Conservation (phyloP, 2,797 vertebrate genomes). For the Sphenopsis melanotis region DNA sequence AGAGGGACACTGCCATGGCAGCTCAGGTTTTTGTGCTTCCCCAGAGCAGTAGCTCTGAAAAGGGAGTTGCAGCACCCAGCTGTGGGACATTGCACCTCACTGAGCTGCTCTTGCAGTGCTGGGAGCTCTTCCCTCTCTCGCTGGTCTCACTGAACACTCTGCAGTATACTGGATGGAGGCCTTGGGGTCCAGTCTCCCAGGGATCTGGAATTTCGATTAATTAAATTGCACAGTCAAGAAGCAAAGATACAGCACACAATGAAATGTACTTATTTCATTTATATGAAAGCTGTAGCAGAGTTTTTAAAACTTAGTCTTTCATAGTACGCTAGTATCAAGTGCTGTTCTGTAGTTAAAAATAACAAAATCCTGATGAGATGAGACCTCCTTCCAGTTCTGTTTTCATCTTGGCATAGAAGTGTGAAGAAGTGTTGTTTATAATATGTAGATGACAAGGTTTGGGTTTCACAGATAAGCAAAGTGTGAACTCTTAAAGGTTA, state of each 20-base stretch:
- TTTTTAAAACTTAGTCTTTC: background rate
- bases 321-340: background rate
- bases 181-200: background rate
- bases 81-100: background rate
- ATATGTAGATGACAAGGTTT: constrained; percentile 27
- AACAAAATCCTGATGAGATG: constrained; percentile 8
- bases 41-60: background rate
- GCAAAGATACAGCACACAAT: background rate
- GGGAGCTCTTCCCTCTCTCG: background rate
- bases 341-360: constrained; percentile 29
- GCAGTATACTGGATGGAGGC: background rate
- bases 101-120: background rate
- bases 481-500: constrained; percentile 62
- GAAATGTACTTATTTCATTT: background rate
- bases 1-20: background rate
- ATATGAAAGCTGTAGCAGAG: background rate
- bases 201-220: background rate
- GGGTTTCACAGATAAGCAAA: constrained; percentile 47
- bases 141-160: background rate
- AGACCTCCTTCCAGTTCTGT: constrained; percentile 40
- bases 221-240: background rate
- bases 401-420: constrained; percentile 36
- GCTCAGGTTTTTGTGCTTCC: background rate
- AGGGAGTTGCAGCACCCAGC: background rate
- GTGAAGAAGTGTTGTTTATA: constrained; percentile 43